These are phyloP conservation scores for Lonchura striata DNA, from an alignment of 2,113 vertebrate genomes.

Conservation along the genomic window DNA sequence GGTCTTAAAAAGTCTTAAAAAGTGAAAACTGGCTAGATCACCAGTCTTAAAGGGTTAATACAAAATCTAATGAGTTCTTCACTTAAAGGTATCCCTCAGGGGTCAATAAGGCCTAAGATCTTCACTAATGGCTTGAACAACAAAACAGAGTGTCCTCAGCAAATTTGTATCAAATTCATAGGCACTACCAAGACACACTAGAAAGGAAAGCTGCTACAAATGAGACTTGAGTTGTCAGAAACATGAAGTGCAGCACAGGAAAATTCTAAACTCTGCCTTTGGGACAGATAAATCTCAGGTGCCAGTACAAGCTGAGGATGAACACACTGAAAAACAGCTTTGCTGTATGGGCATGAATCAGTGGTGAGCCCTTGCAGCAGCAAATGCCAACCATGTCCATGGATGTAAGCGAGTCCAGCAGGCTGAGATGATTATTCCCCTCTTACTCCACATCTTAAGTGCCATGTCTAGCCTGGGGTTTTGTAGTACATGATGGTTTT, in stretches of 20 bases:
- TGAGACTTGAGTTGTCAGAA: not conserved
- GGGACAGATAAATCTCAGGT: not conserved
- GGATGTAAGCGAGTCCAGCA: not conserved
- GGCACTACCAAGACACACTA: not conserved
- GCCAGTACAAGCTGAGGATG: not conserved
- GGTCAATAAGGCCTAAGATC: not conserved
- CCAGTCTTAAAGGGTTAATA: not conserved
- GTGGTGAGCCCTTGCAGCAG: not conserved
- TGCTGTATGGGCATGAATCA: not conserved
- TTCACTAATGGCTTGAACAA: not conserved
- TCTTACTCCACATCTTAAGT: not conserved
- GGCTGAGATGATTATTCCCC: not conserved
- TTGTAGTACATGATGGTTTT: not conserved
- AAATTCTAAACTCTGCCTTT: not conserved
- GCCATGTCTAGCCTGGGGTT: not conserved
- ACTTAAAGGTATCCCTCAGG: not conserved
- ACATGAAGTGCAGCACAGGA: not conserved
- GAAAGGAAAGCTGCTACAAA: not conserved
- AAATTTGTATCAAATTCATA: not conserved
- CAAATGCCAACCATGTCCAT: not conserved
- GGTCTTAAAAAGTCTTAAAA: not conserved
- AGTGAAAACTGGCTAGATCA: not conserved
- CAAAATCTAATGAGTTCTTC: not conserved
- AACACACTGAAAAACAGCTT: not conserved
- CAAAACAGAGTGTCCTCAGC: not conserved